phyloP scores from a whole-genome alignment of 2,113 vertebrate genomes.

The Cinclus mexicanus region DNA sequence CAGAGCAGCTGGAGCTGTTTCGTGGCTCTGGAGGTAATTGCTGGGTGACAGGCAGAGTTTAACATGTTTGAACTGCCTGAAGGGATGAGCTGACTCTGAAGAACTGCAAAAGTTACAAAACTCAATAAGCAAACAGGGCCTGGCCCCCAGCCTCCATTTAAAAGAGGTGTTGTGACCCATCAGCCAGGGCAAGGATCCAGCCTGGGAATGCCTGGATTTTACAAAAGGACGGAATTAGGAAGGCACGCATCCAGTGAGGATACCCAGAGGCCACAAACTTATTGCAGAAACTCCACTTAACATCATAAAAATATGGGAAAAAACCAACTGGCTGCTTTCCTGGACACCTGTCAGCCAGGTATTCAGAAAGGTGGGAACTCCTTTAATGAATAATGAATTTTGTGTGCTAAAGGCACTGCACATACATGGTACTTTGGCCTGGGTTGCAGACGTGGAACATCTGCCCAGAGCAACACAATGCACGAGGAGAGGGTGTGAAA shows the following conservation, averaged over 20 bases:
- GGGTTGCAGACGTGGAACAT: rapidly evolving
- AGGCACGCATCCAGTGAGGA: background rate
- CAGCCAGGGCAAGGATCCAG: background rate
- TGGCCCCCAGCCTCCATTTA: background rate
- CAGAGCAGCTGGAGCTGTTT: background rate
- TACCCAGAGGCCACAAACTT: background rate
- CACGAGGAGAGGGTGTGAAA: background rate
- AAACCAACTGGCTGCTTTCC: background rate
- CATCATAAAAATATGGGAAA: background rate
- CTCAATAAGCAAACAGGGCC: background rate
- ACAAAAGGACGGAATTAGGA: background rate
- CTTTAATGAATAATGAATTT: background rate
- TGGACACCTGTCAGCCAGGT: background rate
- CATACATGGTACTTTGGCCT: background rate
- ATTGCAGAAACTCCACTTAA: background rate
- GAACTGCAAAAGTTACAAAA: slow-evolving; percentile 13
- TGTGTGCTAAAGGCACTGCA: background rate
- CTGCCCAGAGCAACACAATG: background rate
- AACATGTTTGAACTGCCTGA: background rate
- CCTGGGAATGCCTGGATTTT: background rate
- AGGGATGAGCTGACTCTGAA: background rate
- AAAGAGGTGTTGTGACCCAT: background rate
- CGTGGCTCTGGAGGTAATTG: background rate
- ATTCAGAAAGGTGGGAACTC: background rate
- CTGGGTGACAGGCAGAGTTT: slow-evolving; percentile 24